Evolutionary conservation across 2,797 vertebrate species (phyloP), one percentile per base, ranked within the genome.

Genomic region (Gymnoscopelus braueri): DNA sequence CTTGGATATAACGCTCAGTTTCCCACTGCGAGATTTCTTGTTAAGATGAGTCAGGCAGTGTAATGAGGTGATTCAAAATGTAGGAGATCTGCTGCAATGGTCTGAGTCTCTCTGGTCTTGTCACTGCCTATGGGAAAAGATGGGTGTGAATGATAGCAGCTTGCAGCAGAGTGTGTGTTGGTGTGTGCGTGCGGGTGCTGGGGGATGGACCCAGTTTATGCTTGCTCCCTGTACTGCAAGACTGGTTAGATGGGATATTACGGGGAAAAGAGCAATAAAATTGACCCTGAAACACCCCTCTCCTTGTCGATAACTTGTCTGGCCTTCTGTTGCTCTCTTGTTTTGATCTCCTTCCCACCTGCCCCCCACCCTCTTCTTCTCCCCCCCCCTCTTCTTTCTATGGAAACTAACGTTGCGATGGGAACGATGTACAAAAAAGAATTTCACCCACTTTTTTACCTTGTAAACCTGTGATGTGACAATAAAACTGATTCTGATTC

Each of bases 21-120:
- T 78, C 65, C 71, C 39, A 59, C 73, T 71, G 39, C 56, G 64
- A 84, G 77, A 82, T 83, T 24, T 86, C 79, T 69, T 78, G 87
- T 87, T 81, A 54, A 44, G 77, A 76, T 73, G 83, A 88, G 83
- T 87, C 84, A 84, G 85, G 80, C 86, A 72, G 65, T 69, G 79
- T 83, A 81, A 80, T 44, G 39, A 44, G 39, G 39, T 44, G 39
- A 44, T 44, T 44, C 39, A 10, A 44, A 44, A 44, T 44, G 39
- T 44, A 44, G 39, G 39, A 44, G 39, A 44, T 44, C 39, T 29
- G 26, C 26, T 29, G 26, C 26, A 29, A 29, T 29, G 26, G 26
- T 29, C 26, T 8, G 5, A 44, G 39, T 10, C 39, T 44, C 2
- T 44, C 71, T 66, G 74, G 84, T 72, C 77, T 68, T 56, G 78